These are phyloP conservation scores for Mionectes macconnelli DNA, from an alignment of 2,113 vertebrate species.

Conservation along the genomic window DNA sequence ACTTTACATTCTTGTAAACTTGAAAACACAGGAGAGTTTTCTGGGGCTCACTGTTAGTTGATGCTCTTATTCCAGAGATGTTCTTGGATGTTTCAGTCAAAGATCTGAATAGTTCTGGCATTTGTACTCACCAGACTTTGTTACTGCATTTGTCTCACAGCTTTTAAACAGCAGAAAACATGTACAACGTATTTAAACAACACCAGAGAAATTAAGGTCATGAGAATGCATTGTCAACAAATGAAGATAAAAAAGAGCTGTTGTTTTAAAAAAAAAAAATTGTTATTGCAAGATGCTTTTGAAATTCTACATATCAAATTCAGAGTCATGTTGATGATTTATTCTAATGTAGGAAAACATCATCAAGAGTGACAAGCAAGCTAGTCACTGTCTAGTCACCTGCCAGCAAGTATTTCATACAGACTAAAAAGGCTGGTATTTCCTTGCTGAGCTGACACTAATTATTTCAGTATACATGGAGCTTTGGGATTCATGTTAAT, in stretches of 20 bases:
- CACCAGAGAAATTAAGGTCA: constrained; percentile 66
- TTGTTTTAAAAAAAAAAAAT: neutral
- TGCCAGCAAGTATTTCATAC: constrained; percentile 45
- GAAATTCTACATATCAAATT: neutral
- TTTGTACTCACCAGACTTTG: constrained; percentile 69
- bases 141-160: constrained; percentile 73
- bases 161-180: constrained; percentile 73
- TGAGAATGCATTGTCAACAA: constrained; percentile 53
- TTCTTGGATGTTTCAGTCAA: constrained; percentile 29
- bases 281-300: constrained; percentile 1
- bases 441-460: constrained; percentile 65
- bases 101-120: constrained; percentile 63
- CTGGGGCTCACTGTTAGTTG: rapidly evolving
- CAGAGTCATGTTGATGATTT: constrained; percentile 3
- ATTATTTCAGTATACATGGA: constrained; percentile 64
- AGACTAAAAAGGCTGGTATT: constrained; percentile 43
- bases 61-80: neutral
- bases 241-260: constrained; percentile 55
- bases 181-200: constrained; percentile 69
- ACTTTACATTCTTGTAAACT: neutral
- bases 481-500: constrained; percentile 64
- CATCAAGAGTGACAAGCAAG: constrained; percentile 31
- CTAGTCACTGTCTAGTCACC: constrained; percentile 49
- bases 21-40: neutral
- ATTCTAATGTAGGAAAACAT: constrained; percentile 19